These are phyloP conservation scores for Acanthurus tractus DNA, from an alignment of 2,797 vertebrate species.

Conservation along the genomic window DNA sequence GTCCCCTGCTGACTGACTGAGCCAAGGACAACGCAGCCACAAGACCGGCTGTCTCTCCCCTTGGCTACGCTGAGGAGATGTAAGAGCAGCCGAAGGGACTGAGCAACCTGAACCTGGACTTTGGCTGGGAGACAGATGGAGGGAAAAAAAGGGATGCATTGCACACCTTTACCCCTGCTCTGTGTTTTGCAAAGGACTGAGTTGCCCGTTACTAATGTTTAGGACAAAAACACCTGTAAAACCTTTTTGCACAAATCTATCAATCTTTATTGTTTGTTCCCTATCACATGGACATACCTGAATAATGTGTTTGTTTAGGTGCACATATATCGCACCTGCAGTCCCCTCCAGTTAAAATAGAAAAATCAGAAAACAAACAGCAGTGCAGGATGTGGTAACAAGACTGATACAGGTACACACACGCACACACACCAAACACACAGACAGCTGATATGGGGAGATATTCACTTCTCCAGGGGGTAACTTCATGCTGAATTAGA, in stretches of 20 bases:
- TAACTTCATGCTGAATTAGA: conserved; percentile 69
- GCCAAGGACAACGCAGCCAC: conserved; percentile 72
- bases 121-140: conserved; percentile 35
- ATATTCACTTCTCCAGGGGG: conserved; percentile 57
- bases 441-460: conserved; percentile 50
- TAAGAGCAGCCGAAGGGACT: conserved; percentile 1
- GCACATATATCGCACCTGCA: conserved; percentile 28
- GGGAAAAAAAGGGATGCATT: not conserved
- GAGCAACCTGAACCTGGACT: conserved; percentile 14
- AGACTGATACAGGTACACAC: conserved; percentile 43
- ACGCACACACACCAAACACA: conserved; percentile 17
- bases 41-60: conserved; percentile 42
- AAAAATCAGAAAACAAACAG: conserved; percentile 52
- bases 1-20: conserved; percentile 74
- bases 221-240: conserved; percentile 12
- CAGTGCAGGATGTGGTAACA: conserved; percentile 24
- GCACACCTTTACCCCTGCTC: not conserved
- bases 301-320: conserved; percentile 38
- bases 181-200: conserved; percentile 1
- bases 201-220: not conserved
- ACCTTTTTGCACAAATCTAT: conserved; percentile 6
- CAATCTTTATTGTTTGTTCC: conserved; percentile 9
- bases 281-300: not conserved
- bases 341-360: conserved; percentile 37
- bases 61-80: conserved; percentile 36